phyloP scores from a whole-genome alignment of 2,797 vertebrate genomes.

The Acomys russatus region DNA sequence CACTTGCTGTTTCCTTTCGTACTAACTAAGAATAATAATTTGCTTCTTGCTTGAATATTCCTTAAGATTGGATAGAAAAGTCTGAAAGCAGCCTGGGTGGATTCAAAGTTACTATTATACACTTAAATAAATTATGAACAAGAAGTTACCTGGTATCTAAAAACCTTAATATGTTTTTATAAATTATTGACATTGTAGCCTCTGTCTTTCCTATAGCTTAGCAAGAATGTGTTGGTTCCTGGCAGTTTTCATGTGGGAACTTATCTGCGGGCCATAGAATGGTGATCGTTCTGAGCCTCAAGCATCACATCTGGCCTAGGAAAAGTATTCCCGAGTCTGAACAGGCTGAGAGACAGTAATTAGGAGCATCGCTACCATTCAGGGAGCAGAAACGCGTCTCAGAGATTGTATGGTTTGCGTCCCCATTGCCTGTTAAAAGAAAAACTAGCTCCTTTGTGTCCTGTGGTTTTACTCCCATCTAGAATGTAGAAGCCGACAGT shows the following conservation, averaged over 20 bases:
- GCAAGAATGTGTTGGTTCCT: neutral
- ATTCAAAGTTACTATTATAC: neutral
- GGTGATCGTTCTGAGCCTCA: constrained; percentile 15
- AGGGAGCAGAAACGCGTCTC: constrained; percentile 31
- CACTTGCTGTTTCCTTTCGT: constrained; percentile 46
- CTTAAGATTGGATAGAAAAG: constrained; percentile 11
- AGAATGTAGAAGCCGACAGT: constrained; percentile 97
- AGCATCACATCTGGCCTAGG: neutral
- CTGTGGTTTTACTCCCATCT: constrained; percentile 85
- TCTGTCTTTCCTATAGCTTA: constrained; percentile 46
- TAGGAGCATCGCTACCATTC: neutral
- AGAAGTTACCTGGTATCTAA: constrained; percentile 42
- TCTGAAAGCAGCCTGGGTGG: neutral
- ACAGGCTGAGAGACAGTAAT: neutral
- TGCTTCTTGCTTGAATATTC: constrained; percentile 58
- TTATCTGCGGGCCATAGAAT: constrained; percentile 24
- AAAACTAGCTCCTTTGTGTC: constrained; percentile 74
- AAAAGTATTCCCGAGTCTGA: neutral
- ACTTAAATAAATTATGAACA: constrained; percentile 48
- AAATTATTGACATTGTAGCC: constrained; percentile 50
- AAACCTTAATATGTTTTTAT: constrained; percentile 40
- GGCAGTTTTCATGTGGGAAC: neutral
- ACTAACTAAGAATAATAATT: constrained; percentile 55
- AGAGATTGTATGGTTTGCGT: constrained; percentile 1
- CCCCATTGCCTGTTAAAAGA: neutral